Percentiles rank a stretch among this genome's conserved stretches.
Evolutionary conservation across 2,797 vertebrate genomes (phyloP).

Genomic region (Sparus aurata): DNA sequence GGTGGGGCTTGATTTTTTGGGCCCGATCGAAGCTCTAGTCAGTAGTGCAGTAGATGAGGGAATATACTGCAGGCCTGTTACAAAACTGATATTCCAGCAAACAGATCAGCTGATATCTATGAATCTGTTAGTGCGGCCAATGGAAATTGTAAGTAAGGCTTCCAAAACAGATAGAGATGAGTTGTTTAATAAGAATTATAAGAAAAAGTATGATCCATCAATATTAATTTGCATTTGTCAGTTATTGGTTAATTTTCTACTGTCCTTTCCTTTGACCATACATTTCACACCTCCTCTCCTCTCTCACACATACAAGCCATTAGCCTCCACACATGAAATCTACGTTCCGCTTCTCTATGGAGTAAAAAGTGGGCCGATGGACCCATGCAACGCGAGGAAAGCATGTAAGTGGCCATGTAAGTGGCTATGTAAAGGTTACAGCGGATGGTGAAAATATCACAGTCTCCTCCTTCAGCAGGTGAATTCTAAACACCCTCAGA

Average conservation of each 20-base stretch:
- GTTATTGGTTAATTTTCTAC: slow-evolving; percentile 56
- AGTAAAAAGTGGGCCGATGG: slow-evolving; percentile 54
- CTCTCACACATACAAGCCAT: slow-evolving; percentile 17
- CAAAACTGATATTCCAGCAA: slow-evolving; percentile 52
- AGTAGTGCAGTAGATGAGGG: slow-evolving; percentile 17
- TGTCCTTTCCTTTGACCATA: slow-evolving; percentile 4
- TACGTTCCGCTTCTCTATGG: slow-evolving; percentile 27
- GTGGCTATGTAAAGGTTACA: slow-evolving; percentile 58
- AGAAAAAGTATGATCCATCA: slow-evolving; percentile 56
- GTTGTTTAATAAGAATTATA: slow-evolving; percentile 54
- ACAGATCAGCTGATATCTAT: slow-evolving; percentile 50
- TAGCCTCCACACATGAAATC: slow-evolving; percentile 32
- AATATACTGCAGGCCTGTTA: slow-evolving; percentile 42
- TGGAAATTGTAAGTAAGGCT: slow-evolving; percentile 33
- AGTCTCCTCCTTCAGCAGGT: slow-evolving; percentile 14
- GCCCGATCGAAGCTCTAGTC: not conserved
- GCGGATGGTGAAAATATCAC: slow-evolving; percentile 63
- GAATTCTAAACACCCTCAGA: slow-evolving; percentile 53
- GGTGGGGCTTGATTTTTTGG: too few relatives aligned
- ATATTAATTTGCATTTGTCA: slow-evolving; percentile 60
- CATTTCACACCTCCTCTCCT: not conserved
- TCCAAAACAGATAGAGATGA: slow-evolving; percentile 36
- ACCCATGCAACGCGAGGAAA: slow-evolving; percentile 47
- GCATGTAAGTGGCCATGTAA: slow-evolving; percentile 17
- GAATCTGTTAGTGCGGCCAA: slow-evolving; percentile 32